Conservation (phyloP, 2,113 vertebrate genomes). For the Elaphurus davidianus region DNA sequence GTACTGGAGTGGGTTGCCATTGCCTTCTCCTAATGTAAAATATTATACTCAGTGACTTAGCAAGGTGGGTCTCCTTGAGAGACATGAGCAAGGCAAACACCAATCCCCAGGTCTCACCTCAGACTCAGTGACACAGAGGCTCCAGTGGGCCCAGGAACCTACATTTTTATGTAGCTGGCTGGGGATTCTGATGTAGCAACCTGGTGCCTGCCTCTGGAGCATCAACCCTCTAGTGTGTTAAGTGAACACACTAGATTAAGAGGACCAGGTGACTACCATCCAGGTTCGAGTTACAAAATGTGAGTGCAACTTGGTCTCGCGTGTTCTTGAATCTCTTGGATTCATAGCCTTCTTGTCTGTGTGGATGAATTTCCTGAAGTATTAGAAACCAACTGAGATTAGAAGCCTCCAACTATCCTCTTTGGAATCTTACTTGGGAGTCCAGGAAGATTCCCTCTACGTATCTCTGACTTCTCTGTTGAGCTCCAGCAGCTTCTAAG, state of each 20-base stretch:
- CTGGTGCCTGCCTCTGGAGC: not conserved
- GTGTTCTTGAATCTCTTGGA: not conserved
- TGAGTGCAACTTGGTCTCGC: accelerated
- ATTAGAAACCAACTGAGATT: not conserved
- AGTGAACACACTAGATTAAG: not conserved
- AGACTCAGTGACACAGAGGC: not conserved
- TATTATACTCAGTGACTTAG: not conserved
- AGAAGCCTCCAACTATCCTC: not conserved
- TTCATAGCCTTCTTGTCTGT: not conserved
- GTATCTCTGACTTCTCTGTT: not conserved
- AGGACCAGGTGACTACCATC: not conserved
- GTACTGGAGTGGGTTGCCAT: no score
- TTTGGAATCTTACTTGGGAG: not conserved
- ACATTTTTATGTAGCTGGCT: not conserved
- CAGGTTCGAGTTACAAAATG: not conserved
- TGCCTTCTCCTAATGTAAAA: not conserved
- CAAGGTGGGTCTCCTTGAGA: not conserved
- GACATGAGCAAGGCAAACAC: not conserved
- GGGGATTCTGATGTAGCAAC: not conserved
- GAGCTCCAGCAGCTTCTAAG: not conserved
- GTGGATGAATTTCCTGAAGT: not conserved
- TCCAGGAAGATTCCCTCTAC: not conserved
- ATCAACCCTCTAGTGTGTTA: not conserved
- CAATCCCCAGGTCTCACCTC: not conserved
- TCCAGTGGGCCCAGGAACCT: no score